These are phyloP conservation scores for Kryptolebias ocellatus DNA, from an alignment of 2,797 vertebrate genomes.

Conservation along the genomic window DNA sequence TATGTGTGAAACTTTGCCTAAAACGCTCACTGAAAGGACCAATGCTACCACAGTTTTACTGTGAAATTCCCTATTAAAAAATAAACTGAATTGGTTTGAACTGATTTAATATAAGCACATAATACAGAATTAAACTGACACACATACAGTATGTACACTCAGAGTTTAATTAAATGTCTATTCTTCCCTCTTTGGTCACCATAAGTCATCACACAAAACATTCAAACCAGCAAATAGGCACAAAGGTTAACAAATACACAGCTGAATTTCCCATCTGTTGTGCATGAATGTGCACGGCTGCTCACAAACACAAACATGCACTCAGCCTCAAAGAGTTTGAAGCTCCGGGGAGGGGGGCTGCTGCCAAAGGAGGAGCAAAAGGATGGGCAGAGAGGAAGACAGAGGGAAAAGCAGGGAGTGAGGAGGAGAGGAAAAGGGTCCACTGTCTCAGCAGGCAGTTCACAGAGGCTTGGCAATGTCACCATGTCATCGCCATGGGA, in stretches of 20 bases:
- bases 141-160: neutral
- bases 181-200: slow-evolving; percentile 13
- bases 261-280: slow-evolving; percentile 40
- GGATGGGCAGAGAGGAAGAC: slow-evolving; percentile 42
- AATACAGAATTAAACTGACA: neutral
- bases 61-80: no score
- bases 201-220: slow-evolving; percentile 6
- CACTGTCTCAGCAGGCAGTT: slow-evolving; percentile 66
- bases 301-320: slow-evolving; percentile 8
- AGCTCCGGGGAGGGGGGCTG: slow-evolving; percentile 28
- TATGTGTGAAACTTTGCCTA: neutral
- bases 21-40: neutral
- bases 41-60: neutral
- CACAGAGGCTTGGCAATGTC: slow-evolving; percentile 77
- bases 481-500: slow-evolving; percentile 80
- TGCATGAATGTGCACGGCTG: slow-evolving; percentile 22
- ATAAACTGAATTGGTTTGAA: no score
- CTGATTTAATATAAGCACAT: no score
- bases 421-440: slow-evolving; percentile 52
- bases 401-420: slow-evolving; percentile 42
- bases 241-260: slow-evolving; percentile 20
- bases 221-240: slow-evolving; percentile 18
- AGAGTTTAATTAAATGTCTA: slow-evolving; percentile 15
- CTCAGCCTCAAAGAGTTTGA: slow-evolving; percentile 44
- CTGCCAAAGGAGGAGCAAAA: slow-evolving; percentile 48